A percentile compares a stretch with the other conserved stretches of the same genome.
Conservation (phyloP, 1,140 invertebrate species). For the Drosophila tani region DNA sequence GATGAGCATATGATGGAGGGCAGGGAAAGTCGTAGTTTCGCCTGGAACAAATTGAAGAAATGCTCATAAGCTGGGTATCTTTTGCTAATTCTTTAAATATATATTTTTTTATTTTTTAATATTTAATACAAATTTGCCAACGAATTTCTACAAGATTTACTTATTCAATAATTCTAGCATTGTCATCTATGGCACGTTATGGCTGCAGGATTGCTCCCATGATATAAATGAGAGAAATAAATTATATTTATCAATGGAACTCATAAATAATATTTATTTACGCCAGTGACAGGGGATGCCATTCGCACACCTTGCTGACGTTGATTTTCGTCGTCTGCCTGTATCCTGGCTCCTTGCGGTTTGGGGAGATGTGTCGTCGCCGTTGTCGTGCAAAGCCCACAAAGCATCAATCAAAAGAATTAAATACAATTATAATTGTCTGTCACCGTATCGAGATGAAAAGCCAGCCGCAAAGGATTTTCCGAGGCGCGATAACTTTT, state of each 20-base stretch:
- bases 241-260: constrained; percentile 62
- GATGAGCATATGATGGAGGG: neutral
- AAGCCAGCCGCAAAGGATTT: constrained; percentile 45
- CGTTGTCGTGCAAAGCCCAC: constrained; percentile 27
- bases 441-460: constrained; percentile 60
- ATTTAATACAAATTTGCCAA: neutral
- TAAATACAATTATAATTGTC: constrained; percentile 66
- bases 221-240: constrained; percentile 56
- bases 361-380: neutral
- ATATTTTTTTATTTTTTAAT: no score
- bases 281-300: constrained; percentile 43
- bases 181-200: neutral
- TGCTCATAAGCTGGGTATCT: neutral
- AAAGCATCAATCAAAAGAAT: constrained; percentile 61
- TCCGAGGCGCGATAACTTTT: constrained; percentile 22
- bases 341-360: constrained; percentile 1
- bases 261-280: constrained; percentile 64
- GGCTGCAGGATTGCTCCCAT: constrained; percentile 11
- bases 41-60: neutral
- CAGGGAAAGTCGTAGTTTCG: neutral
- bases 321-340: constrained; percentile 4
- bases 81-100: neutral
- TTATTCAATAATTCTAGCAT: constrained; percentile 21
- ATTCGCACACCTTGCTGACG: constrained; percentile 44
- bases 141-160: neutral